A percentile compares a stretch with the other conserved stretches of the same genome.
These are phyloP conservation scores for Prunella himalayana DNA, from an alignment of 2,113 vertebrate species.

Conservation along the genomic window DNA sequence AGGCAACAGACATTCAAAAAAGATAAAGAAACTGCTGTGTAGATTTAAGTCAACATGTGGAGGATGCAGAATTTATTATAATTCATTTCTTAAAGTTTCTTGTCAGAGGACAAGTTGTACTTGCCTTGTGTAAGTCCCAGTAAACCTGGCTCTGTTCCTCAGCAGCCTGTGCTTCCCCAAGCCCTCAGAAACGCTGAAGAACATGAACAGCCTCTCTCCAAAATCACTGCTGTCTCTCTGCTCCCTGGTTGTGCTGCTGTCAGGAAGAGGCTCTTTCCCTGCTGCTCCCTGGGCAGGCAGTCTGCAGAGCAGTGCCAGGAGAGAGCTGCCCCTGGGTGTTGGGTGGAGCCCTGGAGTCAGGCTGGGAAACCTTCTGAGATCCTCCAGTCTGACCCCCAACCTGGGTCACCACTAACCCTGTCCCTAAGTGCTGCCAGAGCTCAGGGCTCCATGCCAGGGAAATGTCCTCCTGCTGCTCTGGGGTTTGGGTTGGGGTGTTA, in stretches of 20 bases:
- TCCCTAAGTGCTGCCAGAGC: background rate
- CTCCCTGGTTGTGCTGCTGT: background rate
- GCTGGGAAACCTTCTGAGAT: background rate
- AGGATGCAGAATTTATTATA: background rate
- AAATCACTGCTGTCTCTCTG: rapidly evolving
- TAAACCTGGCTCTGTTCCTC: background rate
- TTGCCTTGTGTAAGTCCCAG: background rate
- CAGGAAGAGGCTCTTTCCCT: background rate
- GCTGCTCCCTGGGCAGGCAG: background rate
- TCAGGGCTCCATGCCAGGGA: rapidly evolving
- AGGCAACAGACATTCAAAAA: background rate
- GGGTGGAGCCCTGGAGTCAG: no score
- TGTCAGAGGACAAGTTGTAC: background rate
- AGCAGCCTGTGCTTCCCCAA: background rate
- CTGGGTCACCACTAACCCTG: background rate
- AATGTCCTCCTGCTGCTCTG: background rate
- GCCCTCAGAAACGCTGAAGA: rapidly evolving
- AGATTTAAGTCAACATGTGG: background rate
- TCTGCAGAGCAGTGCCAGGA: background rate
- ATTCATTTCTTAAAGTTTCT: background rate
- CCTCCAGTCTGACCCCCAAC: no score
- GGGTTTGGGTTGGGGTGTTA: rapidly evolving
- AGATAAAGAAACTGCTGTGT: background rate
- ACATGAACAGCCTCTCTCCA: rapidly evolving
- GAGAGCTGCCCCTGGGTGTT: background rate